phyloP scores from a whole-genome alignment of 2,113 vertebrate species.

The Aviceda subcristata region DNA sequence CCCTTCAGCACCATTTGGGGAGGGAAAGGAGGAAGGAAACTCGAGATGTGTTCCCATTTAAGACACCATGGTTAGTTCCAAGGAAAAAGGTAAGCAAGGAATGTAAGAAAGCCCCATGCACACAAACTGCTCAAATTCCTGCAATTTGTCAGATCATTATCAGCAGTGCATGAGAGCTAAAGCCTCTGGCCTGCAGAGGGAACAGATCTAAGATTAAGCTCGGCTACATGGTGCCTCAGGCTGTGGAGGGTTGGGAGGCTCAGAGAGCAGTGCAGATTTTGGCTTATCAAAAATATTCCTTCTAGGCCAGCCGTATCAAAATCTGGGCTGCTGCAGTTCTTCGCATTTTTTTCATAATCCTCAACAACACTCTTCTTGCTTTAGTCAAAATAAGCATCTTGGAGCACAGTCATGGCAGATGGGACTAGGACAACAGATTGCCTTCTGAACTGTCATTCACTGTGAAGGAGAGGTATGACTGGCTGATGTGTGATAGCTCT shows the following conservation, averaged over 20 bases:
- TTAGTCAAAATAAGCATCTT: conserved; percentile 4
- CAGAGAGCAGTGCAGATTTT: background rate
- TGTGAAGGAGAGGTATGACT: background rate
- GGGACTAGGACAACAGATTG: background rate
- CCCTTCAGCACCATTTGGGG: background rate
- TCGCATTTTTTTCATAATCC: background rate
- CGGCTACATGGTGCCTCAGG: rapidly evolving
- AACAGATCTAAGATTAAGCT: background rate
- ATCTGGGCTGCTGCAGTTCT: background rate
- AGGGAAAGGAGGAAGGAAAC: background rate
- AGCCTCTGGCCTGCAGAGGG: background rate
- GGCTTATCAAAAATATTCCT: background rate
- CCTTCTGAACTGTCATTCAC: conserved; percentile 41
- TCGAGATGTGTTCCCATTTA: background rate
- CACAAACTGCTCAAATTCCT: background rate
- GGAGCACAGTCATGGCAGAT: background rate
- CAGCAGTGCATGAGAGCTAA: background rate
- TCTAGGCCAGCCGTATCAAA: background rate
- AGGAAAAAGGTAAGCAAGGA: background rate
- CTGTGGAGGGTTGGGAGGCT: background rate
- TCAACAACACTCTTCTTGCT: background rate
- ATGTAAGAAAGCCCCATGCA: background rate
- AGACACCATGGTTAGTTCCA: background rate
- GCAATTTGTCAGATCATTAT: background rate
- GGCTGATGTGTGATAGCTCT: background rate